Percentiles rank a stretch among this genome's conserved stretches.
Evolutionary conservation across 2,113 vertebrate genomes (phyloP).

Genomic region (Psophia crepitans): DNA sequence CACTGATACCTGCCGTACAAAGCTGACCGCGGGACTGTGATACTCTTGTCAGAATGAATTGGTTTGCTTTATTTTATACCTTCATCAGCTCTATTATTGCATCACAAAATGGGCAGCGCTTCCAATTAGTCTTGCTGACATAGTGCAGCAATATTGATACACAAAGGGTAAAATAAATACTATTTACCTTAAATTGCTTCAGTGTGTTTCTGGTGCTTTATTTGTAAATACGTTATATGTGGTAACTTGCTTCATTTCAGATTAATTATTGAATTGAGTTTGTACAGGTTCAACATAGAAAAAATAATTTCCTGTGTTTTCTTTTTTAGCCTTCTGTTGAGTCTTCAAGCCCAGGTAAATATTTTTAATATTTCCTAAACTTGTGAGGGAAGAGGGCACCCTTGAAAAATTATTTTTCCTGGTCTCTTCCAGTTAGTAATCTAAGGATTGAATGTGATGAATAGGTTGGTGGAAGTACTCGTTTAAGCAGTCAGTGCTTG

Average conservation of each 20-base stretch:
- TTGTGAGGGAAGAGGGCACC: not conserved
- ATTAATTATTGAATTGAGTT: not conserved
- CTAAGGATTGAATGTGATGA: not conserved
- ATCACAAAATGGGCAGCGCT: not conserved
- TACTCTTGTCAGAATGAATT: not conserved
- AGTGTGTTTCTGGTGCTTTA: not conserved
- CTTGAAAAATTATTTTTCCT: not conserved
- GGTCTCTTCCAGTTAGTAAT: not conserved
- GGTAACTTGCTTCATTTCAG: not conserved
- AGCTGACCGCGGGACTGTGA: not conserved
- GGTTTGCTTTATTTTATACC: not conserved
- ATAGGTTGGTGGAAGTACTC: not conserved
- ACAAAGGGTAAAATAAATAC: not conserved
- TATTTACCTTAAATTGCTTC: not conserved
- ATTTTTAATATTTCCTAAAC: constrained; percentile 10
- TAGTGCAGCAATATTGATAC: not conserved
- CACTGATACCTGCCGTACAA: rapidly evolving
- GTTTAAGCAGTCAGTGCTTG: not conserved
- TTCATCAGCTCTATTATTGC: not conserved
- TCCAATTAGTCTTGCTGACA: not conserved
- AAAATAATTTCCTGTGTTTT: constrained; percentile 56
- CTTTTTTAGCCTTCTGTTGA: constrained; percentile 87
- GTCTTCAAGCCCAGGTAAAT: constrained; percentile 92
- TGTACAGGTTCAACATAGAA: not conserved
- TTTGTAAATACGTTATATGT: not conserved